Base-by-base conservation (phyloP, 2,888 invertebrate species). In the Peribatodes rhomboidaria region DNA sequence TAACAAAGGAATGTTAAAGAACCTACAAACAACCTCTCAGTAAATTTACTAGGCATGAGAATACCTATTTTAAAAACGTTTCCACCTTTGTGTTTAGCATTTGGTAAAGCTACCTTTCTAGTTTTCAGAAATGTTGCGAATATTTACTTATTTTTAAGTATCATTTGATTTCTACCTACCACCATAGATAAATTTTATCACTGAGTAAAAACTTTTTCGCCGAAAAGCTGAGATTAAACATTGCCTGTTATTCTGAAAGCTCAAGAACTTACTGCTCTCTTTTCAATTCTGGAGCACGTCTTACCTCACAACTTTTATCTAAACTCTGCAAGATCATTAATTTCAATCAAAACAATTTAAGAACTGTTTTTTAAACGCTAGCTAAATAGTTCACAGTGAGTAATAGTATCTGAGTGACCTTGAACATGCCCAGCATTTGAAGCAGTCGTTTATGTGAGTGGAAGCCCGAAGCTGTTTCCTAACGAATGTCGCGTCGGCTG, bases 401-500 rank as follows among this genome's bases (percentile, higher is more conserved):
- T 42, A 50, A 41, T 10, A 37, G 46, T 53, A 44, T 54, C 35
- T 14, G 13, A 42, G n/a, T 61, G 64, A 66, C 69, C 69, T 69
- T 65, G 62, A 62, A 50, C 52, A 52, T 20, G 54, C 14, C 55
- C 46, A 59, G 39, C 27, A 18, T 53, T 58, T 33, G 46, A 37
- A 57, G 39, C 56, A 18, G 50, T 52, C 37, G 61, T 50, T 44
- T 31, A 55, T 33, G n/a, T 39, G 47, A 47, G 35, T 56, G 66
- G 47, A 66, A 61, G 55, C 37, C 52, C 64, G 47, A 66, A 61
- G 55, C 37, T 37, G 10, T 52, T 60, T 50, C 65, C 67, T 54
- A 77, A 73, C 74, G 74, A 75, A 73, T 76, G 82, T 80, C 78
- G 79, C 68, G 78, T 81, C 83, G 76, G 75, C 81, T 92, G 90